Evolutionary conservation across 2,888 invertebrate species (phyloP), one percentile per base, ranked within the genome.

Genomic region (Torymus texanus): DNA sequence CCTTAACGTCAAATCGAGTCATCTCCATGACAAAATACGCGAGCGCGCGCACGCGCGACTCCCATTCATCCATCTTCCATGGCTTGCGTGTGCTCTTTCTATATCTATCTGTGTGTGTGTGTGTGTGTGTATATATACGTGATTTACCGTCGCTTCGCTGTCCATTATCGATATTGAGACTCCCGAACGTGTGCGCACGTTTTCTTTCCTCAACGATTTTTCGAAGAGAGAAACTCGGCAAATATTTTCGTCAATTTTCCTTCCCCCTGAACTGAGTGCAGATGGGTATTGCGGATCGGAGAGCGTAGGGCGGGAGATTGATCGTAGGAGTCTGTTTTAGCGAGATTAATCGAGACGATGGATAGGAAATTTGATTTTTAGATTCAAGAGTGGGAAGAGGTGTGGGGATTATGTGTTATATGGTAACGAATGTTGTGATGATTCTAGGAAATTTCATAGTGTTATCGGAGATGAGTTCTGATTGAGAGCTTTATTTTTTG

Each of bases 1-100:
- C 76, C 76, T 75, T 62, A 75, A 75, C 67, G 75, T 75, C 75
- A 55, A 75, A 75, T 75, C 75, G 68, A 77, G 76, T 77, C 51
- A 70, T 77, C 63, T 63, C 63, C 70, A 14, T 70, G 76, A 77
- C 76, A 70, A 77, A 77, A 71, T 50, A 59, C 65, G 50, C 71
- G 51, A 70, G 41, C 5, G n/a, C 65, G n/a, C n/a, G n/a, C n/a
- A n/a, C n/a, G n/a, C n/a, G n/a, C n/a, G n/a, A n/a, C n/a, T n/a
- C n/a, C 65, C 65, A 77, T 77, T 77, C 76, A 71, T 71, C 76
- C 76, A 51, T 24, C 8, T 62, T 55, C 10, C n/a, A 18, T 53
- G 14, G 13, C 24, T 24, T 24, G 24, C 24, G 24, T 3, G 24
- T 29, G 29, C 29, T 5, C n/a, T n/a, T n/a, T n/a, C n/a, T n/a